Evolutionary conservation across 2,113 vertebrate genomes (phyloP).

Genomic region (Tylochromis polylepis): DNA sequence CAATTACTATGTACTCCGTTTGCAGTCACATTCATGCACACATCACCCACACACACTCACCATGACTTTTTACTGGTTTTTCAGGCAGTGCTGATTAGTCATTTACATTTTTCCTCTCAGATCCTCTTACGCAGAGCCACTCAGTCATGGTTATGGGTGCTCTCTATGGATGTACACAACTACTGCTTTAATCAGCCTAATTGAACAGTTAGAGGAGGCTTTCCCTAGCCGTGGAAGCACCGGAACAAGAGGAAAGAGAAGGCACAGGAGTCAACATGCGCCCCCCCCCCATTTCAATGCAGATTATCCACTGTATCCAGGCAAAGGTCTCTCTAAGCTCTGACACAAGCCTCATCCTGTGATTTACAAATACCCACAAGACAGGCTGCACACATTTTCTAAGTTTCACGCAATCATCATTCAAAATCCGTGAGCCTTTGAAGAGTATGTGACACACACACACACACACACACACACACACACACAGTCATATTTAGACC

Average conservation of each 20-base stretch:
- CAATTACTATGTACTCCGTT: background rate
- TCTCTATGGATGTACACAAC: background rate
- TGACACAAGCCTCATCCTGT: slow-evolving; percentile 11
- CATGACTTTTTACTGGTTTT: background rate
- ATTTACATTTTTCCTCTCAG: slow-evolving; percentile 6
- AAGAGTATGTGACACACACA: fast-evolving
- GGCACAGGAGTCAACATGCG: background rate
- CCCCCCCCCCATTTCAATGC: background rate
- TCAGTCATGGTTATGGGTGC: background rate
- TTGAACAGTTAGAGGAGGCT: background rate
- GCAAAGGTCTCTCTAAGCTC: background rate
- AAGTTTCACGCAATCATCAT: background rate
- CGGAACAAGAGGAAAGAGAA: background rate
- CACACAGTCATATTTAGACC: background rate
- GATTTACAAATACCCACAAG: slow-evolving; percentile 3
- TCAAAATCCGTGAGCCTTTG: background rate
- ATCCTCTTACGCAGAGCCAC: background rate
- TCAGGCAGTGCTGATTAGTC: background rate
- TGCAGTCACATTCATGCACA: background rate
- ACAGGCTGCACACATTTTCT: background rate
- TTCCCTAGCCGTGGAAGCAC: background rate
- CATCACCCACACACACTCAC: background rate
- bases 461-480: too few relatives aligned
- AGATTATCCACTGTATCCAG: slow-evolving; percentile 22
- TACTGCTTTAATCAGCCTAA: slow-evolving; percentile 2